Conservation (phyloP, 2,888 invertebrate species). For the Cataglyphis cursor region DNA sequence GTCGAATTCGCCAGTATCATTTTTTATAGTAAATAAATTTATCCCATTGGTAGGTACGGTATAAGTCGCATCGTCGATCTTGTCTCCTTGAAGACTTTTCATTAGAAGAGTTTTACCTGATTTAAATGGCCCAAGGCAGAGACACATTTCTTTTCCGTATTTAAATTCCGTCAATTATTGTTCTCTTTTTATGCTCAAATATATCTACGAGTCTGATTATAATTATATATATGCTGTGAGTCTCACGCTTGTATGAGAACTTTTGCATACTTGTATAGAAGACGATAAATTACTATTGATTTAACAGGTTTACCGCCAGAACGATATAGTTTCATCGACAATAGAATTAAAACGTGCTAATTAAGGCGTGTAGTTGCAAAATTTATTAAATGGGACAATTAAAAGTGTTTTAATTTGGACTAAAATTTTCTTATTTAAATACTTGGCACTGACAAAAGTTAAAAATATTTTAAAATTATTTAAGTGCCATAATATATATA, state of each 20-base stretch:
- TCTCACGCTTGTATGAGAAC: background rate
- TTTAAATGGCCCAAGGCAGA: slow-evolving; percentile 93
- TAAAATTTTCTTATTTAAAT: slow-evolving; percentile 43
- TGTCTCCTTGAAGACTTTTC: slow-evolving; percentile 91
- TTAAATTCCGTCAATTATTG: slow-evolving; percentile 7
- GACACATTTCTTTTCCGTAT: slow-evolving; percentile 83
- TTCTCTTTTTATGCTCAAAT: slow-evolving; percentile 5
- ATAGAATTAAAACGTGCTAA: background rate
- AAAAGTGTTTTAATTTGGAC: slow-evolving; percentile 52
- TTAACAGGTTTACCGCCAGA: slow-evolving; percentile 58
- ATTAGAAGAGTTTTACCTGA: slow-evolving; percentile 94
- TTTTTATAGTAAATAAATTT: slow-evolving; percentile 91
- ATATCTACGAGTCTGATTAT: background rate
- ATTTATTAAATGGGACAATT: slow-evolving; percentile 4
- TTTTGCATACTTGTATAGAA: background rate
- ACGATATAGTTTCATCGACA: slow-evolving; percentile 3
- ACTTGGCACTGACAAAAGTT: background rate
- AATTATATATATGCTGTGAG: background rate
- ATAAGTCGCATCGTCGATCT: slow-evolving; percentile 92
- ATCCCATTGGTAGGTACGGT: slow-evolving; percentile 94
- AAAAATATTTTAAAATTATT: background rate
- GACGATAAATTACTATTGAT: slow-evolving; percentile 59
- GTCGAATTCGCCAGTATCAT: slow-evolving; percentile 88
- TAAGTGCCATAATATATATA: background rate
- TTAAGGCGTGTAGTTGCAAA: slow-evolving; percentile 32